Percentiles rank a stretch among this genome's conserved stretches.
Evolutionary conservation across 2,888 invertebrate species (phyloP).

Genomic region (Gnatocerus cornutus): DNA sequence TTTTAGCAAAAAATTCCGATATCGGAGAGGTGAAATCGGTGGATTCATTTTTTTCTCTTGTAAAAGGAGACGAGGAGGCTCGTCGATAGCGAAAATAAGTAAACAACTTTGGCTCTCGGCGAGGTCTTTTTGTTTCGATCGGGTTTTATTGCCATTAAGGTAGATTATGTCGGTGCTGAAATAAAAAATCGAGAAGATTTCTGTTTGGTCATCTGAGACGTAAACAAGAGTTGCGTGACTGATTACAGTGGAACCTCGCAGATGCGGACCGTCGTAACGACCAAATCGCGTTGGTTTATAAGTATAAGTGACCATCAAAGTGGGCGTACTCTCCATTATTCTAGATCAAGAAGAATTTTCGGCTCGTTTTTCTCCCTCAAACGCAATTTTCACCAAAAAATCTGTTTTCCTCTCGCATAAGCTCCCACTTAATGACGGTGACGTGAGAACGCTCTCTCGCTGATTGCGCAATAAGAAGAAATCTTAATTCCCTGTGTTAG

Average conservation of each 20-base stretch:
- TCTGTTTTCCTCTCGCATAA: not conserved
- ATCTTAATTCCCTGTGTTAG: conserved; percentile 24
- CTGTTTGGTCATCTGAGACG: not conserved
- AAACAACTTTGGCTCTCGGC: not conserved
- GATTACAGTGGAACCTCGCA: not conserved
- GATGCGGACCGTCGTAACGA: not conserved
- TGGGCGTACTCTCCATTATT: no score
- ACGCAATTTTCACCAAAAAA: no score
- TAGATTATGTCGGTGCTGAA: not conserved
- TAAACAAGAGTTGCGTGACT: not conserved
- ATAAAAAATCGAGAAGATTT: not conserved
- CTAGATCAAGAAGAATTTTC: no score
- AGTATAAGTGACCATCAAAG: no score
- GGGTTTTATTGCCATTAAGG: conserved; percentile 10
- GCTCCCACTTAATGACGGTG: conserved; percentile 2
- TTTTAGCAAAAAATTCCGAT: conserved; percentile 28
- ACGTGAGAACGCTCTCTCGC: conserved; percentile 6
- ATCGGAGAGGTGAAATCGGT: not conserved
- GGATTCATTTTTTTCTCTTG: not conserved
- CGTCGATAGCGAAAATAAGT: not conserved
- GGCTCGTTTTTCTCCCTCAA: no score
- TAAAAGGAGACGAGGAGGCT: not conserved
- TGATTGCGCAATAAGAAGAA: conserved; percentile 27
- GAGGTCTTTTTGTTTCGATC: not conserved
- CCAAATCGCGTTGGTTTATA: no score